Evolutionary conservation across 2,888 invertebrate species (phyloP), one percentile per base, ranked within the genome.

Genomic region (Pandemis cinnamomeana): DNA sequence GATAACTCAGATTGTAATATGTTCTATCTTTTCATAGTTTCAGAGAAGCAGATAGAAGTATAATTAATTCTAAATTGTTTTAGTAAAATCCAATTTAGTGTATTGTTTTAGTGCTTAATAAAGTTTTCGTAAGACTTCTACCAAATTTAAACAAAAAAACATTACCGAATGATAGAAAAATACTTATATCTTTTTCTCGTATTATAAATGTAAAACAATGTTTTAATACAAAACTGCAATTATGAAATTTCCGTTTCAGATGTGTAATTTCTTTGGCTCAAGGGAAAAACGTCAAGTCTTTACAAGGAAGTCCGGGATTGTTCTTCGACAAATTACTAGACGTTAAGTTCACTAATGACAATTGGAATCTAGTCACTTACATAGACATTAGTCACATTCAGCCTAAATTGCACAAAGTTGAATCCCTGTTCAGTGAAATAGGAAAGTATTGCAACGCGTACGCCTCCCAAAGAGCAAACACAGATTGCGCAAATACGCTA

Each of bases 381-480:
- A 58, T 58, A 58, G 58, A 58, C 11, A 58, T 58, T 10, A 58
- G 58, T 20, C 58, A 58, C 11, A 58, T 58, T 11, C 58, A 58
- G n/a, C 58, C 58, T n/a, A 58, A 58, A 11, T 58, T 58, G 11
- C 58, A 58, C 27, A 58, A 58, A 58, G 58, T 58, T 11, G 58
- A 58, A 58, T 58, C 58, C 11, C 27, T 58, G 11, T 58, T 58
- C 27, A 27, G 58, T 27, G 58, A 58, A 58, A 58, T 58, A 27
- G 58, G 58, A 5, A 58, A 58, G 58, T 58, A 11, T 27, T 58
- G 58, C 58, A 58, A 27, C 58, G 27, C 27, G 13, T 58, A 8
- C 11, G 58, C 27, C 11, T 58, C 58, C 27, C 27, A 11, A 27
- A 58, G 27, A 27, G 11, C 27, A 10, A 27, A 58, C 10, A 11